Base-by-base conservation (phyloP, 2,888 invertebrate genomes). In the Lapara coniferarum region DNA sequence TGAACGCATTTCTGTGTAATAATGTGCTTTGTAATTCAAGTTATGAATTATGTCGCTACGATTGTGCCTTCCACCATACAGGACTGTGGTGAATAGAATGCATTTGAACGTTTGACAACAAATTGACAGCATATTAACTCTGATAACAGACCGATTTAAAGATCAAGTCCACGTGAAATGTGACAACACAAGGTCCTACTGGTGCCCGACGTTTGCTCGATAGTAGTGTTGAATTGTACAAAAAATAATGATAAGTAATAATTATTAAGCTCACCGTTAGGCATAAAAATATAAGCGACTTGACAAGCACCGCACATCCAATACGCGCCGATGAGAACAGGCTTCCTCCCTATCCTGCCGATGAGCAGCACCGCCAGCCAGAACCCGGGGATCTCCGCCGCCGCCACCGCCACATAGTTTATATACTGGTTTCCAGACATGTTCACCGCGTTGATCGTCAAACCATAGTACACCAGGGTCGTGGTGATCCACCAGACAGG, bases 381-480 rank as follows among this genome's bases (percentile, higher is more conserved):
- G 79, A 95, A 96, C 0, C 95, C 96, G 0, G 97, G 97, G 69
- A 96, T 95, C 83, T 96, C 97, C 4, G 95, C 94, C 12, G 95
- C 83, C 0, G 94, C 87, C 6, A 95, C 95, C 30, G 95, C 85
- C 70, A 95, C 93, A 79, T 95, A 96, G 86, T 96, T 96, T 13
- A 95, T 68, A 81, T 96, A 96, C 19, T 80, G 93, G 82, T 96
- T 95, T 2, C 95, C 95, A 4, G 94, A 94, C 73, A 96, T 86
- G n/a, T 94, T 92, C 0, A 95, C 95, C 0, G 96, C 94, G 79
- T 95, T 95, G 53, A 96, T 85, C 0, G 95, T 95, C 66, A 96
- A 80, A 0, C 96, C 96, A 76, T 95, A 96, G 82, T 95, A 96
- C 4, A 96, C 93, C 73, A 96, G 95, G 0, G 95, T 94, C 75